phyloP scores from a whole-genome alignment of 1,140 invertebrate genomes.

The Magallana angulata region DNA sequence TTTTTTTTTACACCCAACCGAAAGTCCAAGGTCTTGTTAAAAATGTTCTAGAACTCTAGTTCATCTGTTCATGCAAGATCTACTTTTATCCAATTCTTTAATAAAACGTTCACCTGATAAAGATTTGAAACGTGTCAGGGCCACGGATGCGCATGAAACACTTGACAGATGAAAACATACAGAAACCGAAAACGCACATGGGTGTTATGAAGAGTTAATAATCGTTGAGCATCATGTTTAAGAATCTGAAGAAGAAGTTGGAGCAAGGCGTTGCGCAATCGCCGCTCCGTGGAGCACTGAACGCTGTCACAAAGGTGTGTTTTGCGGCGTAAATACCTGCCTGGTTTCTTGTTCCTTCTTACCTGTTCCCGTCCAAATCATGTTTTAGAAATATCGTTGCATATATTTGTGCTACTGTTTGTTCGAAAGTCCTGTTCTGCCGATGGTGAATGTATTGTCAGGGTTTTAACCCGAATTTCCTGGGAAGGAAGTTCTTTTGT shows the following conservation, averaged over 20 bases:
- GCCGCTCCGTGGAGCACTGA: conserved; percentile 69
- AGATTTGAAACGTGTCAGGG: conserved; percentile 58
- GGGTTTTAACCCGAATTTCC: too few relatives aligned
- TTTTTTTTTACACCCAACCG: neutral
- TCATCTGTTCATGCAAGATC: neutral
- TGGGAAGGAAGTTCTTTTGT: too few relatives aligned
- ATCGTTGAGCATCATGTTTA: conserved; percentile 66
- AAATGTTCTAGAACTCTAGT: neutral
- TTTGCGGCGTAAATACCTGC: too few relatives aligned
- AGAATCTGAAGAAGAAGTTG: conserved; percentile 73
- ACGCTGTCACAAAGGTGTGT: conserved; percentile 66
- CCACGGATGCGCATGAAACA: conserved; percentile 50
- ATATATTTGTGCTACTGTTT: too few relatives aligned
- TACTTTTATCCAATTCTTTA: neutral
- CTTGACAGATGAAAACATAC: neutral
- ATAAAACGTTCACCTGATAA: conserved; percentile 45
- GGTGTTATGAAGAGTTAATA: neutral
- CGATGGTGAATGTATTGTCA: too few relatives aligned
- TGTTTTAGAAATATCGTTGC: too few relatives aligned
- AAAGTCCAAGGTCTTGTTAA: neutral
- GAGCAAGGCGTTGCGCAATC: conserved; percentile 74
- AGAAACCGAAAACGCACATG: conserved; percentile 18
- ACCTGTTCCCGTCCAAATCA: too few relatives aligned
- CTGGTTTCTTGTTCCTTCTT: too few relatives aligned
- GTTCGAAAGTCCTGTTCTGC: too few relatives aligned